Evolutionary conservation across 2,888 invertebrate species (phyloP).

Genomic region (Heteromurus nitidus): DNA sequence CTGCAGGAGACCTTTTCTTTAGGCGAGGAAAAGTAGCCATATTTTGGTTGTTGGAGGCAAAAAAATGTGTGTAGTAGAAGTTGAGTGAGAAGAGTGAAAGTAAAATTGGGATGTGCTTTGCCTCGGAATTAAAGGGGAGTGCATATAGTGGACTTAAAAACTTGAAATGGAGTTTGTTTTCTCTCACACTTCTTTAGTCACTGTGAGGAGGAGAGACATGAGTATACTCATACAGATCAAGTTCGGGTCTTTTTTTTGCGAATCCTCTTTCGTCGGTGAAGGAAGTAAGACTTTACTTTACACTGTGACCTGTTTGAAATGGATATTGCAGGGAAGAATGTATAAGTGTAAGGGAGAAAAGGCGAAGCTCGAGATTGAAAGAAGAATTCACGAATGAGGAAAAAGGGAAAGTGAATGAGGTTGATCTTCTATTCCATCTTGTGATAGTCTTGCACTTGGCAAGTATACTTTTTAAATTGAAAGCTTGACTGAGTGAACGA

Average conservation of each 20-base stretch:
- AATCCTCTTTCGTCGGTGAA: constrained; percentile 11
- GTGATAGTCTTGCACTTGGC: neutral
- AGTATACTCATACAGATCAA: no score
- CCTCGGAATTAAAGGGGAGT: constrained; percentile 6
- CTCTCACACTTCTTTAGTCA: no score
- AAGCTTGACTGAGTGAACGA: neutral
- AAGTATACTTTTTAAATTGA: constrained; percentile 2
- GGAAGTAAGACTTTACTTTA: constrained; percentile 23
- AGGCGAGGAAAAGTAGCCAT: neutral
- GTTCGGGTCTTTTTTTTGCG: neutral
- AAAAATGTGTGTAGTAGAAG: neutral
- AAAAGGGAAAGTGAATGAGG: constrained; percentile 8
- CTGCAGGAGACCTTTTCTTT: neutral
- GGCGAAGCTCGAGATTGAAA: no score
- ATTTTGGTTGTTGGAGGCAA: neutral
- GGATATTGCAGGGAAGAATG: neutral
- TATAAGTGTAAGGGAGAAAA: neutral
- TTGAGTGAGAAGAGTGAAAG: neutral
- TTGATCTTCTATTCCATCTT: constrained; percentile 16
- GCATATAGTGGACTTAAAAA: constrained; percentile 17
- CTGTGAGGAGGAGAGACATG: no score
- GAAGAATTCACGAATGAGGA: no score
- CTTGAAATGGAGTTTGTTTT: constrained; percentile 17
- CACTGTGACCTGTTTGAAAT: neutral
- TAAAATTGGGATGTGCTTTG: neutral